Conservation (phyloP, 2,888 invertebrate species). For the Onthophagus sagittarius region DNA sequence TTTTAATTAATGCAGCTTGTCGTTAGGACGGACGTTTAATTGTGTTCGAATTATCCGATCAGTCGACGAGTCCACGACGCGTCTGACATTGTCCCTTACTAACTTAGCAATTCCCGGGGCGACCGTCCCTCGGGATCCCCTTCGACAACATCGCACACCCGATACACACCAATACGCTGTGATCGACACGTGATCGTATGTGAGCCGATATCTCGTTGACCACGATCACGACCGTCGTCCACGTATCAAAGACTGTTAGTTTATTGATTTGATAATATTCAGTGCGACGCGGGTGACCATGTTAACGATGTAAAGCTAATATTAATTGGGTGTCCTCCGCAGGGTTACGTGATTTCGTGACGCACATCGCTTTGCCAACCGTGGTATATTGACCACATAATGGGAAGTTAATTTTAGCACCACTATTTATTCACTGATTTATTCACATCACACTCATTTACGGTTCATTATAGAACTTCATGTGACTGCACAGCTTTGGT, state of each 20-base stretch:
- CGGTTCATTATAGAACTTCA: slow-evolving; percentile 24
- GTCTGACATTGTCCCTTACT: neutral
- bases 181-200: neutral
- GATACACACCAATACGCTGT: neutral
- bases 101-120: neutral
- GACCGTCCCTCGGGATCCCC: neutral
- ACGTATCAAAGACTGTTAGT: neutral
- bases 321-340: neutral
- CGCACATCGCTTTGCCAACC: neutral
- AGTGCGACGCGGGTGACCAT: neutral
- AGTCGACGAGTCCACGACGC: neutral
- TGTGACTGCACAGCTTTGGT: slow-evolving; percentile 49
- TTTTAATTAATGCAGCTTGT: slow-evolving; percentile 42
- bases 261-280: neutral
- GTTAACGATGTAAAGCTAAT: neutral
- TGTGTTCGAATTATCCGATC: neutral
- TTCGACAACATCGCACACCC: neutral
- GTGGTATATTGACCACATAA: neutral
- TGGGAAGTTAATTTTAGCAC: neutral
- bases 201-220: neutral
- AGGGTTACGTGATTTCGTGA: neutral
- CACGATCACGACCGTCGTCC: neutral
- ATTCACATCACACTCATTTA: neutral
- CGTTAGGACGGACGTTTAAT: neutral
- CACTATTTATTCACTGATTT: neutral